A percentile compares a stretch with the other conserved stretches of the same genome.
phyloP scores from a whole-genome alignment of 2,113 vertebrate species.

The Mormyrus lacerda region DNA sequence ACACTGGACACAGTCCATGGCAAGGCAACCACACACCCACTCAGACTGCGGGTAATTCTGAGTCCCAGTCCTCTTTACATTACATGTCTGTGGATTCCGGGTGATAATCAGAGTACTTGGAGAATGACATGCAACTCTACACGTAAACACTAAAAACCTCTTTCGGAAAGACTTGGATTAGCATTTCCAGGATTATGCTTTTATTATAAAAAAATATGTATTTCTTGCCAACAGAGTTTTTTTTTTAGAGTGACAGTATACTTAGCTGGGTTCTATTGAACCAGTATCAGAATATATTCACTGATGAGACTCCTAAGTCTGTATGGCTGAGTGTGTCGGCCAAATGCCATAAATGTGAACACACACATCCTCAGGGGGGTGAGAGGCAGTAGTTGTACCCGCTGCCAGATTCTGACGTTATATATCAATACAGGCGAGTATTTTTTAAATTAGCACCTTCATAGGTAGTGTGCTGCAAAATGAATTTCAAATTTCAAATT shows the following conservation, averaged over 20 bases:
- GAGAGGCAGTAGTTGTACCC: not conserved
- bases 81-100: not conserved
- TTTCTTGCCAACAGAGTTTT: no score
- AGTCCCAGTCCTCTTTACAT: not conserved
- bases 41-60: not conserved
- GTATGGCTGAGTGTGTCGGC: no score
- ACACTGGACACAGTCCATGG: not conserved
- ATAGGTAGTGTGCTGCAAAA: not conserved
- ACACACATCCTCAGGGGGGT: not conserved
- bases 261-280: no score
- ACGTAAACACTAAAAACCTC: no score
- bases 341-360: not conserved
- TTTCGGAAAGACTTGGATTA: no score
- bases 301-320: no score
- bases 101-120: not conserved
- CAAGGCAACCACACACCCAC: not conserved
- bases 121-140: not conserved
- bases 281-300: no score
- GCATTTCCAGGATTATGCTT: no score
- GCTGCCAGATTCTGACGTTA: not conserved
- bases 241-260: no score
- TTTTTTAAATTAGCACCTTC: not conserved
- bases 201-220: no score
- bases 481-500: not conserved
- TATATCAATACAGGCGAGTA: not conserved